phyloP scores from a whole-genome alignment of 2,888 invertebrate genomes.

The Leptopilina myrica region DNA sequence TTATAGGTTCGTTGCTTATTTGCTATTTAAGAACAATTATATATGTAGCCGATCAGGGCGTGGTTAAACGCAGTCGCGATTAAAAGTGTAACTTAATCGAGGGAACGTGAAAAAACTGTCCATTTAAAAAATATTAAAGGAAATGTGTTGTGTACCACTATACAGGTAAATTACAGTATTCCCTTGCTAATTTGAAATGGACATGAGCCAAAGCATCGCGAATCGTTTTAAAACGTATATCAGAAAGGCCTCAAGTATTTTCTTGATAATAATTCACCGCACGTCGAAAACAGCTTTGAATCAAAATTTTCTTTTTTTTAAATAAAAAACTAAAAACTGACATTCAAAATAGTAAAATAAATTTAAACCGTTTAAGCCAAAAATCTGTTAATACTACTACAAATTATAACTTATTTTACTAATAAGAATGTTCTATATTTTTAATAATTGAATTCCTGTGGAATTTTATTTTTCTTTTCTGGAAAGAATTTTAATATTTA shows the following conservation, averaged over 20 bases:
- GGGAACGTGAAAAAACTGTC: background rate
- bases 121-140: conserved; percentile 6
- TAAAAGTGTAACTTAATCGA: conserved; percentile 20
- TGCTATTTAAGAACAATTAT: conserved; percentile 31
- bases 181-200: conserved; percentile 7
- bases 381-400: no score
- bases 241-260: background rate
- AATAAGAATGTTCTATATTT: no score
- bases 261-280: background rate
- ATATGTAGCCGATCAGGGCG: conserved; percentile 28
- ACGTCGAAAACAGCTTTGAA: background rate
- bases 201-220: conserved; percentile 11
- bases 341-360: no score
- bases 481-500: no score
- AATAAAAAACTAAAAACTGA: no score
- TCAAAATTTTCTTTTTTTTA: no score
- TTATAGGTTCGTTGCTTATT: conserved; percentile 27
- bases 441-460: no score
- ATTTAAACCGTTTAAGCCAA: no score
- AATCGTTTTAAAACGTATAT: background rate
- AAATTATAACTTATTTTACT: no score
- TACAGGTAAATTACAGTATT: conserved; percentile 14
- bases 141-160: background rate
- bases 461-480: no score
- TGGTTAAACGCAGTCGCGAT: background rate